Conservation (phyloP, 2,888 invertebrate genomes). For the Sesia bembeciformis region DNA sequence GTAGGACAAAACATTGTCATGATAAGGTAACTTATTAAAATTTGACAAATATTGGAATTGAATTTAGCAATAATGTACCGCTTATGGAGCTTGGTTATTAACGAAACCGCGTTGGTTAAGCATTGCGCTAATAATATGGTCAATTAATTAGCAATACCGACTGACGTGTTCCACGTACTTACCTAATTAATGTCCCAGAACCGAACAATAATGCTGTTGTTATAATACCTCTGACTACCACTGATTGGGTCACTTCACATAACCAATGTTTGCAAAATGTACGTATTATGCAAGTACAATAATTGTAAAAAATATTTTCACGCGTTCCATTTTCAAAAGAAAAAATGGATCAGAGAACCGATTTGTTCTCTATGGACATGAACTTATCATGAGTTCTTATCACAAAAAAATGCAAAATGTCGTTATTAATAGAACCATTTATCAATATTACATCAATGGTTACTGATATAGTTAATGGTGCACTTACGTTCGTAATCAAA, state of each 20-base stretch:
- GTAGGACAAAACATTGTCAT: no score
- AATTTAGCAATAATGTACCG: not conserved
- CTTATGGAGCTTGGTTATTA: not conserved
- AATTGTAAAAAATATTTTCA: no score
- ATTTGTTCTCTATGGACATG: no score
- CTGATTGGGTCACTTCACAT: slow-evolving; percentile 44
- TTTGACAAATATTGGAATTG: not conserved
- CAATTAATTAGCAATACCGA: slow-evolving; percentile 56
- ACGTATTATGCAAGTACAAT: no score
- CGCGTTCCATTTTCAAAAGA: no score
- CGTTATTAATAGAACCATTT: no score
- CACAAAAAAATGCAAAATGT: no score
- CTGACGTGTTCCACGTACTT: slow-evolving; percentile 52
- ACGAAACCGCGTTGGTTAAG: slow-evolving; percentile 40
- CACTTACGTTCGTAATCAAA: no score
- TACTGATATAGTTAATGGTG: no score
- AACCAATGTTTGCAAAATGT: slow-evolving; percentile 21
- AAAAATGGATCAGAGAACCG: no score
- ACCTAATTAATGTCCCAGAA: slow-evolving; percentile 62
- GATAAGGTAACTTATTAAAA: not conserved
- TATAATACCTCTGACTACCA: slow-evolving; percentile 22
- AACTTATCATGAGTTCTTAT: no score
- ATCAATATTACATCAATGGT: no score
- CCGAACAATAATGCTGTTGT: slow-evolving; percentile 39
- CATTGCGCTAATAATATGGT: slow-evolving; percentile 57